A percentile compares a stretch with the other conserved stretches of the same genome.
Conservation (phyloP, 2,888 invertebrate genomes). For the Megalurothrips usitatus region DNA sequence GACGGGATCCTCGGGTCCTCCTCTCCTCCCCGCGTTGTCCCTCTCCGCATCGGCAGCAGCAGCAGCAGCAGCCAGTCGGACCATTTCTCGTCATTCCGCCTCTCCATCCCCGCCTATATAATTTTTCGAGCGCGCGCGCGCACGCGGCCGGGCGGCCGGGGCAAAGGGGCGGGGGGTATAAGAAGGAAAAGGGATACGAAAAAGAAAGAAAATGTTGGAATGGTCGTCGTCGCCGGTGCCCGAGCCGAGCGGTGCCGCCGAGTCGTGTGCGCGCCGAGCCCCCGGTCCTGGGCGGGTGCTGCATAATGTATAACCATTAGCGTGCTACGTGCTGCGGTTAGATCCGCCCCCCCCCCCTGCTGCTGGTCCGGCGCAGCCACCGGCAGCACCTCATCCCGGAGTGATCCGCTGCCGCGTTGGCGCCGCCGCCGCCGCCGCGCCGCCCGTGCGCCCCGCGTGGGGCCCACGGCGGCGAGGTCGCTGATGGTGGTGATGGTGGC, state of each 20-base stretch:
- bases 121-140: constrained; percentile 12
- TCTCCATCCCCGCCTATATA: neutral
- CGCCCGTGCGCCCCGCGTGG: neutral
- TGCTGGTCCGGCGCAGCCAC: neutral
- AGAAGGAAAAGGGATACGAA: neutral
- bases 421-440: neutral
- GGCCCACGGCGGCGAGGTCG: neutral
- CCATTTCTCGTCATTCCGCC: too few species aligned
- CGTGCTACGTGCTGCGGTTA: neutral
- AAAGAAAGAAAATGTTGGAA: neutral
- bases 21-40: too few species aligned
- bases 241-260: neutral
- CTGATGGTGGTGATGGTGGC: neutral
- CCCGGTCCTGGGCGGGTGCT: neutral
- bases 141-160: neutral
- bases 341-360: neutral
- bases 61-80: too few species aligned
- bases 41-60: neutral
- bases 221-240: neutral
- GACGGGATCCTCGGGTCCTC: too few species aligned
- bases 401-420: neutral
- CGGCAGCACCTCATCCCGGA: neutral
- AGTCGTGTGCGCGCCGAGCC: neutral
- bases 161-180: neutral
- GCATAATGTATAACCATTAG: constrained; percentile 22